Evolutionary conservation across 2,113 vertebrate genomes (phyloP).

Genomic region (Rhagologus leucostigma): DNA sequence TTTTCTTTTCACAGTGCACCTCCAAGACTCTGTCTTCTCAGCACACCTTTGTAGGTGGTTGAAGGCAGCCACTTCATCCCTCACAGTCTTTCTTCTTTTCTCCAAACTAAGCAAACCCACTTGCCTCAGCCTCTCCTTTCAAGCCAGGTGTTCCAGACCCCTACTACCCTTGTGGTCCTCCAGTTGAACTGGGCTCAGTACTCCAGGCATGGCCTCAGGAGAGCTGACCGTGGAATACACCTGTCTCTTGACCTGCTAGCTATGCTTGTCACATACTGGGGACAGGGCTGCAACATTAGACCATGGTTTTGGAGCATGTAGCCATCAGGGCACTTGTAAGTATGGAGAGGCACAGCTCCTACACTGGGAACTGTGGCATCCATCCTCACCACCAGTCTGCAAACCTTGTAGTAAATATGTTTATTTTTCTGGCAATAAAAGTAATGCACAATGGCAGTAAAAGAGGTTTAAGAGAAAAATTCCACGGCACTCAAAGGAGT

Average conservation of each 20-base stretch:
- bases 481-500: background rate
- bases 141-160: background rate
- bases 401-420: background rate
- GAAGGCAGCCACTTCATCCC: background rate
- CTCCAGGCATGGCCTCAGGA: background rate
- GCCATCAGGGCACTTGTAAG: background rate
- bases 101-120: background rate
- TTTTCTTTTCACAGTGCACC: background rate
- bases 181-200: background rate
- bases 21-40: accelerated
- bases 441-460: background rate
- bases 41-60: accelerated
- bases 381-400: background rate
- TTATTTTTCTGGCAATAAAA: background rate
- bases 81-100: background rate
- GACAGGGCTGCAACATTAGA: background rate
- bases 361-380: too few relatives aligned
- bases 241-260: background rate
- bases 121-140: background rate
- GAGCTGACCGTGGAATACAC: background rate
- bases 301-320: background rate
- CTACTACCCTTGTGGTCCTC: background rate
- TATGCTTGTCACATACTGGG: background rate
- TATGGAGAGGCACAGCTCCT: background rate
- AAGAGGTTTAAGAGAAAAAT: background rate